Base-by-base conservation (phyloP, 2,797 vertebrate genomes). In the Takifugu rubripes region DNA sequence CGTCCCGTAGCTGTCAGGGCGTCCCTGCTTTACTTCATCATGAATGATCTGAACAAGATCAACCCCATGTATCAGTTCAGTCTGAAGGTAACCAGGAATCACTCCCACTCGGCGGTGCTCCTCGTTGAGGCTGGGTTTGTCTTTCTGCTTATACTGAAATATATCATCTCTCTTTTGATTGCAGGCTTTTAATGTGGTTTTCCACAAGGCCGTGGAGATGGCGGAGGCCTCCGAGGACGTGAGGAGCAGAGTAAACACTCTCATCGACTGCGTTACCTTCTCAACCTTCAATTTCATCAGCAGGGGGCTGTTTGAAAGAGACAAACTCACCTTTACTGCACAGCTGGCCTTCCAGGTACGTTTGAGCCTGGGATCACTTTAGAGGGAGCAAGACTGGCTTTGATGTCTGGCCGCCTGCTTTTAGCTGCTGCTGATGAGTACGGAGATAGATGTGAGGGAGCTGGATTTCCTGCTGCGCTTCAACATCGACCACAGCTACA, bases 41-140 rank as follows among this genome's bases (percentile, higher is more conserved):
- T 88, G 86, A 93, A 93, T 49, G 91, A 94, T 74, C 87, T 92
- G 62, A 93, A 93, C 86, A 93, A 94, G 90, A 95, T 94, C 87
- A 94, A 89, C 85, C 81, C 91, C 58, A 91, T 92, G 92, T 96
- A 94, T 78, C 91, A 94, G 80, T 90, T 60, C 48, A 91, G 82
- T 87, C 91, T 89, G 63, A 90, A 90, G 87, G 88, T 88, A 74
- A 66, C 36, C n/a, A 61, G 4, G 5, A 5, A 17, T 16, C 33
- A 9, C 33, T 36, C 36, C 12, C 12, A 40, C 36, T 4, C 36
- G 14, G 27, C 29, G 36, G 11, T 10, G 36, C 36, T 14, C 12
- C 0, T 0, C 5, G 36, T 14, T 10, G 33, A 14, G 14, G 12
- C 10, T 14, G 3, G 12, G 10, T 4, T 40, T 14, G 36, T 40